phyloP scores from a whole-genome alignment of 2,113 vertebrate species.

The Scartelaos histophorus region DNA sequence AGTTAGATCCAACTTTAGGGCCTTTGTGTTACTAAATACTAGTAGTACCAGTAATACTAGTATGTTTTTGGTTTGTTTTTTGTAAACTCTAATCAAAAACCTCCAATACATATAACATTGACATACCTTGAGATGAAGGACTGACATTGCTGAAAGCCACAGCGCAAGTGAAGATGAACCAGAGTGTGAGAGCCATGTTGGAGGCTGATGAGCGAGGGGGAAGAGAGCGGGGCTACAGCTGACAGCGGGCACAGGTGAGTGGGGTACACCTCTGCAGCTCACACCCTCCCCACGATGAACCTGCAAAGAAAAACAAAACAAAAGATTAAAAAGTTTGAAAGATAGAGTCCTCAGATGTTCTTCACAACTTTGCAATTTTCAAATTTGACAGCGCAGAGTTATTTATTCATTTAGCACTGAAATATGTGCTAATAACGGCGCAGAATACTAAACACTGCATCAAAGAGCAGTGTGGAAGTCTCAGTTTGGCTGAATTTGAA shows the following conservation, averaged over 20 bases:
- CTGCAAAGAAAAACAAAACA: constrained; percentile 38
- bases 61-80: too few relatives aligned
- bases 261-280: constrained; percentile 58
- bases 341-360: constrained; percentile 3
- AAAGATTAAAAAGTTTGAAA: constrained; percentile 11
- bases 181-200: constrained; percentile 74
- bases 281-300: constrained; percentile 65
- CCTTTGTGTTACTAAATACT: too few relatives aligned
- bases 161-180: constrained; percentile 69
- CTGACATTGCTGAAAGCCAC: constrained; percentile 68
- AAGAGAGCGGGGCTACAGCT: constrained; percentile 29
- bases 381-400: constrained; percentile 21
- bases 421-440: constrained; percentile 31
- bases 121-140: constrained; percentile 75
- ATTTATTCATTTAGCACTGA: constrained; percentile 37
- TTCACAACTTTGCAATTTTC: constrained; percentile 15
- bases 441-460: constrained; percentile 21
- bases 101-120: not conserved
- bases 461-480: not conserved
- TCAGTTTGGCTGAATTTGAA: not conserved
- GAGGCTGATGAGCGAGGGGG: constrained; percentile 29
- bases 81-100: not conserved
- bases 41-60: too few relatives aligned
- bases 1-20: too few relatives aligned
- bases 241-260: constrained; percentile 60